Base-by-base conservation (phyloP, 2,797 vertebrate species). In the Semaprochilodus insignis region DNA sequence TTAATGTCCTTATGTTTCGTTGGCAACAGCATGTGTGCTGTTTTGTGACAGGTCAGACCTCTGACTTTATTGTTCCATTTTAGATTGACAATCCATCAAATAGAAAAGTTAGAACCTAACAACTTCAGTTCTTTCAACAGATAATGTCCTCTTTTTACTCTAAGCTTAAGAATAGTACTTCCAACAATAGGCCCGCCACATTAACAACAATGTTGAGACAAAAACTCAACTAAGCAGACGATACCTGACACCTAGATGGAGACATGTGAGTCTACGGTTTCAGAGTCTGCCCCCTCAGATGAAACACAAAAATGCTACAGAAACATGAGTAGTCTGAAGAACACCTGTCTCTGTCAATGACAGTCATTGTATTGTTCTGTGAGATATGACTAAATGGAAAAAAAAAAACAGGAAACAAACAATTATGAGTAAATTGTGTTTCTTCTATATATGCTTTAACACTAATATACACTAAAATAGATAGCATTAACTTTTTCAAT, bases 261-360 rank as follows among this genome's bases (percentile, higher is more conserved):
- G 60, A 36, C n/a, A 25, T 15, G 36, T 21, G 15, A 7, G n/a
- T 57, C 40, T 27, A 54, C 0, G 4, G 48, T 67, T 62, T 40
- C 51, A 81, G 10, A n/a, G 19, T 74, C 60, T 55, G 10, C 51
- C 21, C 52, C 23, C 48, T 11, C 23, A 25, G 13, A 40, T 27
- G 8, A 70, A 59, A 36, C 75, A 51, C 17, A 69, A 52, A 71
- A 52, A 51, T 62, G 55, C 15, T 27, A 25, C 19, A 65, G 36
- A 74, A 67, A 81, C 59, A 40, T 31, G 72, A 74, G 72, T 72
- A 34, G 44, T 67, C 11, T 0, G 31, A 52, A 23, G 16, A 71
- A 14, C 3, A 34, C 14, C 71, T 21, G 16, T 27, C 51, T 25
- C 6, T 23, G 16, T 55, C 27, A 79, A 19, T 54, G 57, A 2